Evolutionary conservation across 2,113 vertebrate species (phyloP).

Genomic region (Stomatorhinus ivindoensis): DNA sequence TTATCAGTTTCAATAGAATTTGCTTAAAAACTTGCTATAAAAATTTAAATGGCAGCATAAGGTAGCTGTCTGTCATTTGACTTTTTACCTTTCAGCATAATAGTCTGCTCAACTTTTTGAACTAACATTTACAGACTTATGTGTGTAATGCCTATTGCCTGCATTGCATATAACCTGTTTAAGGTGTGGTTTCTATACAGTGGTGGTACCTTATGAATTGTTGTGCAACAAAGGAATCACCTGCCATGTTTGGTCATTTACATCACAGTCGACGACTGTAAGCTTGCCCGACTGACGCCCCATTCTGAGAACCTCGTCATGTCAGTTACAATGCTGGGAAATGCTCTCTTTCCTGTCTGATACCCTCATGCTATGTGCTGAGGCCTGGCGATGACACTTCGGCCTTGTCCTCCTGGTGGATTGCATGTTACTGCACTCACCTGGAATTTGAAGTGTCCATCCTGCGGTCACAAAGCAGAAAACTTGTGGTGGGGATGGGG

Average conservation of each 20-base stretch:
- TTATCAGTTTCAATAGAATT: neutral
- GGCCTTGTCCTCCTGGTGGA: neutral
- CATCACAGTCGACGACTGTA: neutral
- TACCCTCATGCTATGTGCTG: neutral
- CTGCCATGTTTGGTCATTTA: neutral
- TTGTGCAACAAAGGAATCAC: neutral
- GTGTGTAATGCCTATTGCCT: neutral
- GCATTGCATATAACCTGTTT: neutral
- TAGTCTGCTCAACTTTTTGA: neutral
- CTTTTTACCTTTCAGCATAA: neutral
- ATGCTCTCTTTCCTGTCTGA: neutral
- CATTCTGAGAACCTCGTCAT: neutral
- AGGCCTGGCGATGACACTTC: neutral
- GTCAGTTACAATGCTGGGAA: neutral
- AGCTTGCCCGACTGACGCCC: neutral
- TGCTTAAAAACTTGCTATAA: neutral
- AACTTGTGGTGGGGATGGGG: neutral
- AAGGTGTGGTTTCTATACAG: neutral
- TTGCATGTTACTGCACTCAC: neutral
- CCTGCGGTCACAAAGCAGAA: neutral
- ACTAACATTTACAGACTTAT: neutral
- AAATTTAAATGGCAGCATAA: neutral
- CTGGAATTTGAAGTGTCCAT: neutral
- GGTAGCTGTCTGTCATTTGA: neutral
- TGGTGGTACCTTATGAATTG: neutral